Conservation (phyloP, 2,888 invertebrate genomes). For the Andrena marginata region DNA sequence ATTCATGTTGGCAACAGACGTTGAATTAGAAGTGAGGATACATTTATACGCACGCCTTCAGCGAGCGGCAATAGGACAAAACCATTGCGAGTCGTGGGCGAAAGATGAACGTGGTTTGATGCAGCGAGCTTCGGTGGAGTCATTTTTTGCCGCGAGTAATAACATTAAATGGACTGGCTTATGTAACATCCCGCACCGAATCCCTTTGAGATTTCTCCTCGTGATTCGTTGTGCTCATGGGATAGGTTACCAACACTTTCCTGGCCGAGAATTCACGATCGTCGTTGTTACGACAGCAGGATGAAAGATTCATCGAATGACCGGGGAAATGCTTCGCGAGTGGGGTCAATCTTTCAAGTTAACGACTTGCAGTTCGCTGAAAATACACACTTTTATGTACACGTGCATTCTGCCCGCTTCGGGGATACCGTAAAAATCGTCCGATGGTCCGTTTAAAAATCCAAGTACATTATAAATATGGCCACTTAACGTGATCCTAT, state of each 20-base stretch:
- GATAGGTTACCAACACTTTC: constrained; percentile 40
- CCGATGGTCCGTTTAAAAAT: constrained; percentile 59
- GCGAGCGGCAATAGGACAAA: constrained; percentile 17
- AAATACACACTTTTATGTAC: constrained; percentile 40
- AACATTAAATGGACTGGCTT: constrained; percentile 73
- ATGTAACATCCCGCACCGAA: constrained; percentile 70
- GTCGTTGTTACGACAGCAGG: constrained; percentile 67
- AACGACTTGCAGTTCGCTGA: constrained; percentile 43
- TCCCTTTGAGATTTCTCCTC: constrained; percentile 62
- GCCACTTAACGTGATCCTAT: constrained; percentile 46
- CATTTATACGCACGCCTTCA: not conserved
- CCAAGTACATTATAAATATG: constrained; percentile 50
- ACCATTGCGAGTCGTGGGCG: not conserved
- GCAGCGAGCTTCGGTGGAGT: constrained; percentile 17
- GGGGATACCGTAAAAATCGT: constrained; percentile 60
- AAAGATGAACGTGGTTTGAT: constrained; percentile 4
- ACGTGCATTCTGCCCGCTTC: constrained; percentile 25
- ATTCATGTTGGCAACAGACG: not conserved
- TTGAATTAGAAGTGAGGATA: not conserved
- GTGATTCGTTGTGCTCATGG: constrained; percentile 59
- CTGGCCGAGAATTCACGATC: constrained; percentile 60
- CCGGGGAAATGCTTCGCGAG: constrained; percentile 64
- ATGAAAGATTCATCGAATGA: constrained; percentile 77
- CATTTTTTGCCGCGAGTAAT: constrained; percentile 59
- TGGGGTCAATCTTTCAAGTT: constrained; percentile 53